Evolutionary conservation across 2,888 invertebrate genomes (phyloP).

Genomic region (Apodemia zela): DNA sequence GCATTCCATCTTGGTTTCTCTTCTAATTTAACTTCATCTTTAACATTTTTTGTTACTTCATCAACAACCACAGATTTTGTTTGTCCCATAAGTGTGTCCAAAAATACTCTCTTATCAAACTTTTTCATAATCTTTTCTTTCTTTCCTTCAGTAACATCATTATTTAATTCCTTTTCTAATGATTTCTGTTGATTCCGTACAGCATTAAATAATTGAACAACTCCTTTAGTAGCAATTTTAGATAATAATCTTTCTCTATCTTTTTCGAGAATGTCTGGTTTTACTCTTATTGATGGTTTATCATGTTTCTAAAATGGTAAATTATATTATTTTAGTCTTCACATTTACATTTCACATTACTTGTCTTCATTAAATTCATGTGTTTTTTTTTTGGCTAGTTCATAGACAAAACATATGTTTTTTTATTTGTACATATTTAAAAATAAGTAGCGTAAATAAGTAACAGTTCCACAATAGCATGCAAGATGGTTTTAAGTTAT

Average conservation of each 20-base stretch:
- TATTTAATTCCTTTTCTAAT: conserved; percentile 84
- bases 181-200: conserved; percentile 92
- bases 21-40: conserved; percentile 64
- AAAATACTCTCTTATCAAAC: conserved; percentile 87
- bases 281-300: conserved; percentile 83
- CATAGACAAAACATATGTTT: no score
- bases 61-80: conserved; percentile 79
- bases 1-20: conserved; percentile 82
- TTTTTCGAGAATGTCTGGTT: conserved; percentile 87
- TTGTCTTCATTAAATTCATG: no score
- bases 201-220: conserved; percentile 95
- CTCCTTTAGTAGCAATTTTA: conserved; percentile 94
- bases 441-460: no score
- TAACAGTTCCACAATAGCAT: no score
- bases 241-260: conserved; percentile 88
- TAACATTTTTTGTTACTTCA: conserved; percentile 56
- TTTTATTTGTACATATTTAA: no score
- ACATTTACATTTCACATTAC: no score
- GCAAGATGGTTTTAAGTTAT: no score
- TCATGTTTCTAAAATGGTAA: conserved; percentile 78
- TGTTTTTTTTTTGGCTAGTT: no score
- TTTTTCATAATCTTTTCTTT: conserved; percentile 88
- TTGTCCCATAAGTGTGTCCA: conserved; percentile 89
- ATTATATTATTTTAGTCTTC: no score
- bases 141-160: conserved; percentile 87